Base-by-base conservation (phyloP, 2,113 vertebrate species). In the Corydoras maculifer region DNA sequence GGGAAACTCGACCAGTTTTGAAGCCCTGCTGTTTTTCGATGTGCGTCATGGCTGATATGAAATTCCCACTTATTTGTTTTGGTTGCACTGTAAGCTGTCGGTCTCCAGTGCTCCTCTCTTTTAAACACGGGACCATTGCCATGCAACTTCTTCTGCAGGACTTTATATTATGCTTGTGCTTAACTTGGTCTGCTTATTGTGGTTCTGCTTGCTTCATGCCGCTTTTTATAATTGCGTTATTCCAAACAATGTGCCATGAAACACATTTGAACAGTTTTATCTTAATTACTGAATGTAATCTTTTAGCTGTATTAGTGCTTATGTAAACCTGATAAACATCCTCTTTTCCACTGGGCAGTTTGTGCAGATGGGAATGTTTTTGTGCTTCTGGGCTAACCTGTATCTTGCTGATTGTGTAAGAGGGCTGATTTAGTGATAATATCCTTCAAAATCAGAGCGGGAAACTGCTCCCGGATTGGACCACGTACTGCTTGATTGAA, bases 61-160 rank as follows among this genome's bases (percentile, higher is more conserved):
- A 12, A 75, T 73, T 81, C 75, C 78, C 76, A 59, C 81, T 65
- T 65, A 60, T 68, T 68, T 65, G 75, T 10, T 79, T 81, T 75
- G 35, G 69, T 77, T 8, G 65, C 59, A 54, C 65, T 69, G 65
- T 49, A 48, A 30, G 50, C 35, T 8, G 7, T 14, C 32, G 3
- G 31, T 31, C 51, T 65, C 62, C 53, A 9, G 25, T 13, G 35
- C 35, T 43, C 35, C 35, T 53, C 10, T 53, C 51, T 53, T 2
- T 53, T 53, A 3, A 53, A 53, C 51, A 53, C 3, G 51, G 51
- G 51, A 53, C 51, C 51, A 53, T 53, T 53, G 51, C 51, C 11
- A 10, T 12, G 13, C 7, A 43, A 25, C 18, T 25, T 43, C 35
- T 43, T 43, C 35, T 43, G 35, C 35, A 43, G 35, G 35, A 8